Evolutionary conservation across 2,888 invertebrate species (phyloP).

Genomic region (Lepeophtheirus nordmannii): DNA sequence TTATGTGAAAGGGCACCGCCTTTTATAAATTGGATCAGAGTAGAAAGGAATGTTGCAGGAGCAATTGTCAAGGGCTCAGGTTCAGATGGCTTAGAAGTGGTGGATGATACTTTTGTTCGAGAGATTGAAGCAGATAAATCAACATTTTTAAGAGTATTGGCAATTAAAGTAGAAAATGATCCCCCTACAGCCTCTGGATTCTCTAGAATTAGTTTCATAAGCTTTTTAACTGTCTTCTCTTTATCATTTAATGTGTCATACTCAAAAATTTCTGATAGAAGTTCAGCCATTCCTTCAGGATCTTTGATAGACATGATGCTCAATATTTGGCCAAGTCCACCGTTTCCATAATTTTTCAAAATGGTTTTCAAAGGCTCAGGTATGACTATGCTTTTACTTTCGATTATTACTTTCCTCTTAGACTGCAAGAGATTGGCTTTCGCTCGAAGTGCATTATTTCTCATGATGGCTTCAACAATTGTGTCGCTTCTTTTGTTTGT

Average conservation of each 20-base stretch:
- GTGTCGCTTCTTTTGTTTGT: neutral
- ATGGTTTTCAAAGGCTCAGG: neutral
- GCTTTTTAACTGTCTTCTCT: neutral
- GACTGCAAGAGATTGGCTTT: constrained; percentile 1
- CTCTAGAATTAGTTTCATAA: neutral
- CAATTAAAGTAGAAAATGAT: constrained; percentile 14
- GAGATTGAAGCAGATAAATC: neutral
- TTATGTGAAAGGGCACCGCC: neutral
- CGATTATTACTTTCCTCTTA: neutral
- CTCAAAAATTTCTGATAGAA: constrained; percentile 3
- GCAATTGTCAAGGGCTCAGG: neutral
- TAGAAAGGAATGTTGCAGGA: neutral
- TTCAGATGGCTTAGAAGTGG: neutral
- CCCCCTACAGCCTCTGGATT: neutral
- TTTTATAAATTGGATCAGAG: constrained; percentile 12
- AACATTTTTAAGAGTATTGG: neutral
- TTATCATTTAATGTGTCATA: neutral
- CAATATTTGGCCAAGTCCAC: neutral
- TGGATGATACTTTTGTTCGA: neutral
- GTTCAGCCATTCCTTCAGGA: constrained; percentile 3
- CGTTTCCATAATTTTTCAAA: neutral
- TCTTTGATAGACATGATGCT: constrained; percentile 10
- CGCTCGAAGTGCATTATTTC: neutral
- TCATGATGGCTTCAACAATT: neutral
- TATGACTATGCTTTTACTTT: too few relatives aligned